Percentiles rank a stretch among this genome's conserved stretches.
Evolutionary conservation across 2,113 vertebrate species (phyloP).

Genomic region (Jacana jacana): DNA sequence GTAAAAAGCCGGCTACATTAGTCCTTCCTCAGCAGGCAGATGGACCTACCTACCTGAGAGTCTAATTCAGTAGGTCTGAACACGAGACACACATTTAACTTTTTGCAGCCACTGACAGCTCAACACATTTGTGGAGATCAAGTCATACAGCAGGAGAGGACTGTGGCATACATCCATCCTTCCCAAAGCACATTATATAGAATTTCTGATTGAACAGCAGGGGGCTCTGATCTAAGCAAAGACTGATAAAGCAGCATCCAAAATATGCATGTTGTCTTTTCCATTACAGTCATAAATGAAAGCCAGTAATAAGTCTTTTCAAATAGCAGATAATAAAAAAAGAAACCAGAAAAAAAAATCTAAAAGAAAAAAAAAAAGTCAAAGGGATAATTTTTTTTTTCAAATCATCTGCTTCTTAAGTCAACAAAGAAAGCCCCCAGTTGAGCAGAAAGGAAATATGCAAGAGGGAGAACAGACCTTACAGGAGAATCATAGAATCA

Average conservation of each 20-base stretch:
- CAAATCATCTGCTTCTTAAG: neutral
- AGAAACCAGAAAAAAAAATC: neutral
- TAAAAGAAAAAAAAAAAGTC: neutral
- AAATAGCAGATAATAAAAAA: neutral
- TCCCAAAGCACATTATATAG: neutral
- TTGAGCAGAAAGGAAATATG: neutral
- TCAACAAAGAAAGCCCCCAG: neutral
- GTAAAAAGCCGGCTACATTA: neutral
- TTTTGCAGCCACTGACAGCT: neutral
- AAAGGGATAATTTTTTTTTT: neutral
- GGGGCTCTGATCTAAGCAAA: neutral
- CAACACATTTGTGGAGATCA: neutral
- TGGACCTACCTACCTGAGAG: accelerated
- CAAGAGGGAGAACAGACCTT: neutral
- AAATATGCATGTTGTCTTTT: neutral
- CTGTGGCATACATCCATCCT: accelerated
- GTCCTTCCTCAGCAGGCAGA: neutral
- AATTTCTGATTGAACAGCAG: neutral
- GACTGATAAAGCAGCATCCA: neutral
- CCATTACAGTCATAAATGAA: neutral
- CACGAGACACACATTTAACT: neutral
- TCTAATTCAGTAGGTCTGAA: neutral
- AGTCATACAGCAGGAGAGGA: neutral
- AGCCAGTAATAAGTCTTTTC: neutral
- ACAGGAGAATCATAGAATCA: too few relatives aligned